Evolutionary conservation across 2,797 vertebrate species (phyloP), one percentile per base, ranked within the genome.

Genomic region (Buceros bicornis): DNA sequence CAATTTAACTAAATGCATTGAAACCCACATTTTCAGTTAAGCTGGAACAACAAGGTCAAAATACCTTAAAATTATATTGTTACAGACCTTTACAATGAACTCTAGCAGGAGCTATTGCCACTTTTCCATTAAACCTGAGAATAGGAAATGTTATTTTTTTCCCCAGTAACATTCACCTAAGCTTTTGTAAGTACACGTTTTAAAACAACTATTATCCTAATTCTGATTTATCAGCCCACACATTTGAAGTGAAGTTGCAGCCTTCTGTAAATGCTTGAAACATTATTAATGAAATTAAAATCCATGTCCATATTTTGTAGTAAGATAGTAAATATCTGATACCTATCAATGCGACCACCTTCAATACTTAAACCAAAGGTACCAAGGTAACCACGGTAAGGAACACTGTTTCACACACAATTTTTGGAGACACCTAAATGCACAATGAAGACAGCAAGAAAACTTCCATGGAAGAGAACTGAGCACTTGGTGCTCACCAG

Each of bases 401-500:
- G 19, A 87, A 61, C 3, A 20, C 4, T 48, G 12, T 54, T 90
- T 82, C 42, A 67, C 13, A 51, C 18, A 24, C 11, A 33, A 28
- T 18, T 56, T 69, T 60, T 85, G 64, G 31, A 84, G 58, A 28
- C 7, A 37, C 31, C 70, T 62, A 40, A 86, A 58, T 8, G 13
- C 31, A 74, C 16, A 74, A 28, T 20, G 48, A 73, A 43, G 40
- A 56, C 14, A 31, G 35, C 20, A 45, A 60, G 16, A 16, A 28
- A 92, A 64, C 15, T 45, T 60, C 64, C 22, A 0, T 2, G 7
- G 58, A 73, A 77, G 25, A 93, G 15, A 29, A 65, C 29, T 1
- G 2, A 90, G 66, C n/a, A 61, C 1, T 45, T 1, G 0, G 33
- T 13, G 24, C 33, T 58, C 20, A 53, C 0, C 26, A 80, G 64